These are phyloP conservation scores for Protophormia terraenovae DNA, from an alignment of 2,888 invertebrate genomes.

Conservation along the genomic window DNA sequence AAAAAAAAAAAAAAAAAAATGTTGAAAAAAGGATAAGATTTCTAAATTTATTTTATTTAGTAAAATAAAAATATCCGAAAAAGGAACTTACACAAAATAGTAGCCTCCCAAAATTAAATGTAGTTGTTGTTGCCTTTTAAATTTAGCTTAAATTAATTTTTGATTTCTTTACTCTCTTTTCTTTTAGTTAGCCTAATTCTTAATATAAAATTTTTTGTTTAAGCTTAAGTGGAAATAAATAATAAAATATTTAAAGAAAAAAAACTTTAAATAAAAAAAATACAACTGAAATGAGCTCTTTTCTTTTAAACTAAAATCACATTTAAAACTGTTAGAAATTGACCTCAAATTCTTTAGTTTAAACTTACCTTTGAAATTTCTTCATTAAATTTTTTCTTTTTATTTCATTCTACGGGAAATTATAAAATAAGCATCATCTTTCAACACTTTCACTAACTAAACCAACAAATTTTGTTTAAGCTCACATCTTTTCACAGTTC, in stretches of 20 bases:
- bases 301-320: no score
- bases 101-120: no score
- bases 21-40: neutral
- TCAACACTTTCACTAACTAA: no score
- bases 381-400: neutral
- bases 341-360: no score
- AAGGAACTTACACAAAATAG: neutral
- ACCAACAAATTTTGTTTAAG: no score
- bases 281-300: neutral
- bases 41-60: no score
- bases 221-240: conserved; percentile 34
- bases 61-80: no score
- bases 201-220: conserved; percentile 32
- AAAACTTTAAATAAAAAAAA: conserved; percentile 40
- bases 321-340: no score
- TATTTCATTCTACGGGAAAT: neutral
- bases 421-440: no score
- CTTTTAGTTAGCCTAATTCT: conserved; percentile 41
- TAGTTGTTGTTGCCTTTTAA: conserved; percentile 40
- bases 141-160: conserved; percentile 29
- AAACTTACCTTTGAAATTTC: no score
- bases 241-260: neutral
- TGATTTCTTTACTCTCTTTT: neutral
- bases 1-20: neutral
- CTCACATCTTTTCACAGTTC: no score